Conservation (phyloP, 2,888 invertebrate genomes). For the Drosophila setosimentum region DNA sequence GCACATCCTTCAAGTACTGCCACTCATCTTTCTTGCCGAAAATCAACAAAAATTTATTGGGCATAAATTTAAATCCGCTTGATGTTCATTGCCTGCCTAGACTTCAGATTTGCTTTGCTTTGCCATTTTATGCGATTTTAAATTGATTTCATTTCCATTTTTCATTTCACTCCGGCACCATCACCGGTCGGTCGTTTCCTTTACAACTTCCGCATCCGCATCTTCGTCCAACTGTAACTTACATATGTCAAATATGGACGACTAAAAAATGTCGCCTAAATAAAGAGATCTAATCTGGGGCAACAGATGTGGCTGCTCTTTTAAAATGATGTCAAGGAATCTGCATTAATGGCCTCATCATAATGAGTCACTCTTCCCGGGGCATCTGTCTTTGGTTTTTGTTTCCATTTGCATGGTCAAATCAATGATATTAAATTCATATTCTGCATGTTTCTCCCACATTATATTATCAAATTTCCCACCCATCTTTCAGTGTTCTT, state of each 20-base stretch:
- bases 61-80: constrained; percentile 80
- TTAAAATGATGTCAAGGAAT: background rate
- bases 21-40: constrained; percentile 52
- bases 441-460: constrained; percentile 10
- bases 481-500: constrained; percentile 2
- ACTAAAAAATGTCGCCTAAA: constrained; percentile 17
- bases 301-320: constrained; percentile 57
- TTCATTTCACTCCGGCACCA: constrained; percentile 28
- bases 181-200: constrained; percentile 44
- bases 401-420: constrained; percentile 39
- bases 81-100: constrained; percentile 46
- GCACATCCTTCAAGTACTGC: constrained; percentile 17
- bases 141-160: constrained; percentile 74
- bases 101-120: constrained; percentile 37
- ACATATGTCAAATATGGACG: background rate
- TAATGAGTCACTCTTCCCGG: constrained; percentile 7
- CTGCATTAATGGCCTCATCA: constrained; percentile 2
- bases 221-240: background rate
- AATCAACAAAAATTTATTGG: constrained; percentile 81
- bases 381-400: constrained; percentile 21
- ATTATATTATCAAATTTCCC: constrained; percentile 6
- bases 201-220: constrained; percentile 32
- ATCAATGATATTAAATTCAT: constrained; percentile 67
- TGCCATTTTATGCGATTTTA: constrained; percentile 76
- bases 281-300: constrained; percentile 49